Conservation (phyloP, 2,888 invertebrate species). For the Brachypalpus laphriformis region DNA sequence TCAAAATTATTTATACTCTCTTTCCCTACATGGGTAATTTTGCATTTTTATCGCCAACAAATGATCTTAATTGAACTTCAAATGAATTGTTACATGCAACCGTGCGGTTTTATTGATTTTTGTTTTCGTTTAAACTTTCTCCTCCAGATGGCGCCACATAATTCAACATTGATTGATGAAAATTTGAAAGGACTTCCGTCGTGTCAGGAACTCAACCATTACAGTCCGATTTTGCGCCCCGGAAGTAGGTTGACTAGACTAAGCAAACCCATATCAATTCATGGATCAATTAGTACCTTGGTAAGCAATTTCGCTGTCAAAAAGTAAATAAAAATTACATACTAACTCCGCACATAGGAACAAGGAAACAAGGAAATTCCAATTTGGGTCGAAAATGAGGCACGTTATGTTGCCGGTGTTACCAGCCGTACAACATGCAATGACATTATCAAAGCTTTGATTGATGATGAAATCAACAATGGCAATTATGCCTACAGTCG, state of each 20-base stretch:
- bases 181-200: slow-evolving; percentile 78
- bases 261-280: slow-evolving; percentile 79
- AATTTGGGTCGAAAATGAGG: slow-evolving; percentile 80
- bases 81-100: slow-evolving; percentile 24
- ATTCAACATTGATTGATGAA: slow-evolving; percentile 81
- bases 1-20: slow-evolving; percentile 13
- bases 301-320: slow-evolving; percentile 75
- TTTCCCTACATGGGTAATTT: slow-evolving; percentile 77
- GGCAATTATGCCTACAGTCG: slow-evolving; percentile 75
- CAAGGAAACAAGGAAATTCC: slow-evolving; percentile 81
- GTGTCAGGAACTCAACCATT: slow-evolving; percentile 77
- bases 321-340: slow-evolving; percentile 11
- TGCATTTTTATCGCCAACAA: slow-evolving; percentile 78
- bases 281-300: slow-evolving; percentile 79
- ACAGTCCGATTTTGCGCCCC: slow-evolving; percentile 80
- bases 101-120: slow-evolving; percentile 16
- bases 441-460: slow-evolving; percentile 82
- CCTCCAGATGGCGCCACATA: slow-evolving; percentile 79
- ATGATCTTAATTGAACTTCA: slow-evolving; percentile 80
- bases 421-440: slow-evolving; percentile 81
- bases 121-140: not conserved
- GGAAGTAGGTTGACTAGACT: slow-evolving; percentile 75
- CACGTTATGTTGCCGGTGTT: slow-evolving; percentile 81
- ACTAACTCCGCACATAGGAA: slow-evolving; percentile 74
- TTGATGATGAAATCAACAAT: slow-evolving; percentile 81